Evolutionary conservation across 2,113 vertebrate genomes (phyloP).

Genomic region (Actinemys pallida): DNA sequence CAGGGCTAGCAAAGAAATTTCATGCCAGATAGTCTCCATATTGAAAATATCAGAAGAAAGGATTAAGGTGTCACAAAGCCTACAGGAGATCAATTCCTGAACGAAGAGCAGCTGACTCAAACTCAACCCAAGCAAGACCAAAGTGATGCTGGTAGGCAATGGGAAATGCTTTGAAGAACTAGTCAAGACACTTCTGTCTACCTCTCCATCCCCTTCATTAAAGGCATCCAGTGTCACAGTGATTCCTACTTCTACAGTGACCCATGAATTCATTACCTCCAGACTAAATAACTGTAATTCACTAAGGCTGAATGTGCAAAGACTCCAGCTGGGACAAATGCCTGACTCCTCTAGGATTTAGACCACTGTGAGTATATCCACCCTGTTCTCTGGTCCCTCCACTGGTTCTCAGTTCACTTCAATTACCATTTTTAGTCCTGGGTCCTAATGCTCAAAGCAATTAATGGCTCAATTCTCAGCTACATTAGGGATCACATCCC

Average conservation of each 20-base stretch:
- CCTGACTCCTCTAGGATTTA: neutral
- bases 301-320: fast-evolving
- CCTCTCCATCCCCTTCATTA: no score
- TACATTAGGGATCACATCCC: neutral
- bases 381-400: neutral
- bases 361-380: neutral
- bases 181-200: no score
- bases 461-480: neutral
- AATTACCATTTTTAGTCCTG: neutral
- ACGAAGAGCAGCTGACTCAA: no score
- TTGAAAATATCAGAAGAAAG: no score
- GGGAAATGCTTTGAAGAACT: no score
- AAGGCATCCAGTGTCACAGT: neutral
- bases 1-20: no score
- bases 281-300: neutral
- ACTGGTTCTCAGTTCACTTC: neutral
- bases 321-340: fast-evolving
- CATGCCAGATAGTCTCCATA: no score
- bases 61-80: no score
- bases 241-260: neutral
- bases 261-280: neutral
- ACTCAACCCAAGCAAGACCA: no score
- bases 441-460: neutral
- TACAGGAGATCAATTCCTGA: no score
- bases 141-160: no score